These are phyloP conservation scores for Forbesichthys agassizii DNA, from an alignment of 2,113 vertebrate genomes.

Conservation along the genomic window DNA sequence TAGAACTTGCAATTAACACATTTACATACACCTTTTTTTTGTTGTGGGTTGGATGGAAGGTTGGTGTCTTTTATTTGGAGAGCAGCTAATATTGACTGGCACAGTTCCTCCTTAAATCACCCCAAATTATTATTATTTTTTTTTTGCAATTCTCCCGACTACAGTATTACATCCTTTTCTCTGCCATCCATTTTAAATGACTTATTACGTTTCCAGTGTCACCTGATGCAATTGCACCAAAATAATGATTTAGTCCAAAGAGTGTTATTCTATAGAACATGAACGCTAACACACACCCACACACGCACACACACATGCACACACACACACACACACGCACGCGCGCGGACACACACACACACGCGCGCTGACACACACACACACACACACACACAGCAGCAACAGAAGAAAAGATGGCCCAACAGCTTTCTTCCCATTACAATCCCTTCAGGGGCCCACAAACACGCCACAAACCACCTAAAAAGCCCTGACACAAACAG, in stretches of 20 bases:
- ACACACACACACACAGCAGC: neutral
- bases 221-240: neutral
- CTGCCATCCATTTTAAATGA: neutral
- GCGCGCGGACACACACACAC: too few species aligned
- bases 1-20: neutral
- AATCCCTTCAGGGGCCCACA: constrained; percentile 8
- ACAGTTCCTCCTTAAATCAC: neutral
- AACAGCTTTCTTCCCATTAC: constrained; percentile 5
- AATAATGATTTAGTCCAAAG: neutral
- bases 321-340: neutral
- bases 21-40: too few species aligned
- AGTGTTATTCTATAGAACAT: neutral
- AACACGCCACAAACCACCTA: constrained; percentile 7
- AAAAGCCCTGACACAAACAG: constrained; percentile 34
- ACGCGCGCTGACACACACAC: too few species aligned
- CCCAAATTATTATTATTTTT: neutral
- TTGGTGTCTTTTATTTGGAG: neutral
- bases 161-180: neutral
- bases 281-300: neutral
- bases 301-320: neutral
- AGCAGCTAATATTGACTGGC: neutral
- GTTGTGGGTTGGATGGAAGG: too few species aligned
- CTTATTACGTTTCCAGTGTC: neutral
- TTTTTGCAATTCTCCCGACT: neutral
- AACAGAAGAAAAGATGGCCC: constrained; percentile 8